A percentile compares a stretch with the other conserved stretches of the same genome.
Evolutionary conservation across 2,113 vertebrate genomes (phyloP).

Genomic region (Chiloscyllium plagiosum): DNA sequence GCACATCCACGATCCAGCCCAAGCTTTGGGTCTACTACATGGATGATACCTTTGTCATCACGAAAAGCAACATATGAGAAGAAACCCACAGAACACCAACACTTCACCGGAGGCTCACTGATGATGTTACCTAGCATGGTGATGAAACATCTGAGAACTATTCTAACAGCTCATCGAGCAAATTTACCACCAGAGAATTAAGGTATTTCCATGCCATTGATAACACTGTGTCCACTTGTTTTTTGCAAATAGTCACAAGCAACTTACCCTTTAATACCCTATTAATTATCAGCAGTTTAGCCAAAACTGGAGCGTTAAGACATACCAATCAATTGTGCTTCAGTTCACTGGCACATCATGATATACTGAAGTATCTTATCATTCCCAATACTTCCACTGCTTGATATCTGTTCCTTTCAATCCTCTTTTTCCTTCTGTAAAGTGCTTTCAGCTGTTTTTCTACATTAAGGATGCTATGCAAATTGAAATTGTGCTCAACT

Average conservation of each 20-base stretch:
- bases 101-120: no score
- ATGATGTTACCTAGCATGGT: no score
- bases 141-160: no score
- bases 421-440: neutral
- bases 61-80: no score
- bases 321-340: neutral
- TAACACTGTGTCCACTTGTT: neutral
- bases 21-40: no score
- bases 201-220: neutral
- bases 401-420: neutral
- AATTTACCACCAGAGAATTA: neutral
- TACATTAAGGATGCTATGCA: neutral
- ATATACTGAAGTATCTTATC: neutral
- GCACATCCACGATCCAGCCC: no score
- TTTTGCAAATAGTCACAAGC: neutral
- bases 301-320: neutral
- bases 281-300: neutral
- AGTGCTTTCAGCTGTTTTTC: neutral
- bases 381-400: neutral
- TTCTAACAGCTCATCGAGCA: no score
- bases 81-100: no score
- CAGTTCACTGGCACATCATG: neutral
- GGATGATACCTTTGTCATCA: no score
- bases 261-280: neutral
- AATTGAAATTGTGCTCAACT: neutral